Base-by-base conservation (phyloP, 2,888 invertebrate species). In the Rhimphoctona megacephalus region DNA sequence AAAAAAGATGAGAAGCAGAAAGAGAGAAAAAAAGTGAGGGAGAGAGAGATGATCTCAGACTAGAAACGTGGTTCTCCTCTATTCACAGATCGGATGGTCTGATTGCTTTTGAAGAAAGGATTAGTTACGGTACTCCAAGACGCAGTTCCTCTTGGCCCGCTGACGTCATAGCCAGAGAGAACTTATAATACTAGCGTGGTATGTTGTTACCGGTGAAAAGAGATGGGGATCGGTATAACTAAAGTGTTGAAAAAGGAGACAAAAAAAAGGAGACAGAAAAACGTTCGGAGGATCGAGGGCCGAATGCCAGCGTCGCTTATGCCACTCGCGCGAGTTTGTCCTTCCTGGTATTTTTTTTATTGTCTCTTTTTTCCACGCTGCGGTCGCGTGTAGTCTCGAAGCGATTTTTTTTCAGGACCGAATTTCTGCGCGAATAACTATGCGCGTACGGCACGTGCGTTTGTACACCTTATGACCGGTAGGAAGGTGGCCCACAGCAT, bases 101-200 rank as follows among this genome's bases (percentile, higher is more conserved):
- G 67, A 78, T 82, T 54, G 43, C 52, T 66, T 79, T 36, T 67
- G 61, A 82, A 73, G 4, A 72, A 81, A 81, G 81, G 74, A 85
- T 87, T 52, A 76, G 81, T 79, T 85, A 78, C 69, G 67, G 74
- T 76, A 72, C 64, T 66, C 64, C 46, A 46, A 39, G 74, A 52
- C 69, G 76, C 57, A 61, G 49, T 69, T 49, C 70, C 61, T 76
- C 64, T 25, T 22, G 57, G 69, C 36, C 43, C 57, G 64, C n/a
- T 84, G 84, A 84, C 84, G 74, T 84, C 84, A 84, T 52, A 80
- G 74, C 14, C 66, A 70, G 19, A 22, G 54, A 78, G 83, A 36
- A 52, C 36, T 52, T 11, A 9, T 70, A 74, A 17, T n/a, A 33
- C 61, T 1, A 30, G 30, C 46, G 57, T 46, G 43, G 64, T 36